Evolutionary conservation across 1,140 invertebrate genomes (phyloP), one percentile per base, ranked within the genome.

Genomic region (Drosophila miranda): DNA sequence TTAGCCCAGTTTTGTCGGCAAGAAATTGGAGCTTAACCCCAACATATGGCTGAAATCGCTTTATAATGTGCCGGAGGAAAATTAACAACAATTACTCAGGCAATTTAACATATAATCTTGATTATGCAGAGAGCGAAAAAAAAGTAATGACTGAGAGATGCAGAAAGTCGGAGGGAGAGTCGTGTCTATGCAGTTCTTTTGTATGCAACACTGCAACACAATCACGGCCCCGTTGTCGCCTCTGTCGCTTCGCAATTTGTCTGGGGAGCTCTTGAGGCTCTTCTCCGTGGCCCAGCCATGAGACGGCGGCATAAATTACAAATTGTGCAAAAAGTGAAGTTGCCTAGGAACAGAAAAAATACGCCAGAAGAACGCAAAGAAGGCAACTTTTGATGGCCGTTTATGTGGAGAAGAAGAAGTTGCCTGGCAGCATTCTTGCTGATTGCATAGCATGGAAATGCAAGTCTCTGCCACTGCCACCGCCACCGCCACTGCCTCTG

Each of bases 91-190:
- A 81, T 89, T 89, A 89, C 80, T 63, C 84, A 78, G 68, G 56
- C 84, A 89, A 89, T 89, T 89, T 84, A 89, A 89, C 86, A 84
- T 86, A 75, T 86, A 75, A 89, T 89, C 84, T 89, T 81, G 80
- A 89, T 88, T 75, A 80, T 86, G 86, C 69, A 64, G 60, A 53
- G 68, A 62, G 56, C 57, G 43, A 76, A 62, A 62, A 38, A 34
- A 13, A 38, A 60, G 48, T 48, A 19, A 73, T 60, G 43, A 62
- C 46, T 51, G 57, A 46, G 78, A 61, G 34, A 50, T 56, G 26
- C 61, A 67, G 45, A 73, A 42, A 48, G 48, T 16, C 34, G 26
- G 56, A 11, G 48, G 19, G 58, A 21, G 63, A 53, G 28, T 23
- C 59, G 38, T 41, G 57, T 74, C 56, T 44, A 64, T 78, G 64